Percentiles rank a stretch among this genome's conserved stretches.
phyloP scores from a whole-genome alignment of 2,888 invertebrate genomes.

The Apodemia mormo region DNA sequence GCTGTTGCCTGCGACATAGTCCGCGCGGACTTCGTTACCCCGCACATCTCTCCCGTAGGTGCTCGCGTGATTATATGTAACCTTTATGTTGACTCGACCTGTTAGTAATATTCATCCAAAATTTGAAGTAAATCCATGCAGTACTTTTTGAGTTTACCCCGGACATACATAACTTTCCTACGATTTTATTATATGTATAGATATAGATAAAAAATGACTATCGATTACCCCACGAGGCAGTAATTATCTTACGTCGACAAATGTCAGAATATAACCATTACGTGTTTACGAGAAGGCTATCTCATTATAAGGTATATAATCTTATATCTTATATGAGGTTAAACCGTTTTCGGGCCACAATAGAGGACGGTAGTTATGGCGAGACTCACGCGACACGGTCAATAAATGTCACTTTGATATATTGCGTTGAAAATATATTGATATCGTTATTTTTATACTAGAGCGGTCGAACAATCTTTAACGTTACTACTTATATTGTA shows the following conservation, averaged over 20 bases:
- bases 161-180: no score
- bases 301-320: conserved; percentile 1
- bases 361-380: background rate
- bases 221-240: background rate
- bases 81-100: no score
- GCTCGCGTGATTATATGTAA: no score
- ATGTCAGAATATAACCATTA: background rate
- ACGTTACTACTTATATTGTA: no score
- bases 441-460: background rate
- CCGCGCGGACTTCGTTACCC: no score
- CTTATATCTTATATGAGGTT: background rate
- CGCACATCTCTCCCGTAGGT: no score
- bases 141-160: no score
- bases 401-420: conserved; percentile 7
- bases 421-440: background rate
- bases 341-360: background rate
- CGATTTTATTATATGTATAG: no score
- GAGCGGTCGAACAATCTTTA: background rate
- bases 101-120: no score
- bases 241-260: background rate
- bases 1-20: no score
- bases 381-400: conserved; percentile 10
- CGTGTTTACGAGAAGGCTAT: background rate
- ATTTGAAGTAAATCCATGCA: no score
- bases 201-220: no score